These are phyloP conservation scores for Neopipo cinnamomea DNA, from an alignment of 2,113 vertebrate genomes.

Conservation along the genomic window DNA sequence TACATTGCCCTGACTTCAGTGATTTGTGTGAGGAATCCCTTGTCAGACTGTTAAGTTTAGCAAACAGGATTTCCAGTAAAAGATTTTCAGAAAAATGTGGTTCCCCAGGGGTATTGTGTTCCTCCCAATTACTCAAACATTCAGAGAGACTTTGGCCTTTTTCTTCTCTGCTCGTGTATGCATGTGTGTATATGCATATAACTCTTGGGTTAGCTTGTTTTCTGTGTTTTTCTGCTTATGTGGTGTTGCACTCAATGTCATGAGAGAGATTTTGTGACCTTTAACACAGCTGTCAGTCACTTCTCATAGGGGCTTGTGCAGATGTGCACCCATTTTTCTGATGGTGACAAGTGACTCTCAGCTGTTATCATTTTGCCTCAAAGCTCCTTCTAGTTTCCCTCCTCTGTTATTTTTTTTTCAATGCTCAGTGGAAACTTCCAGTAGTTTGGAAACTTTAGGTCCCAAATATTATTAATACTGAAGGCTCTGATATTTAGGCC, in stretches of 20 bases:
- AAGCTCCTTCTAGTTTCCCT: not conserved
- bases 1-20: not conserved
- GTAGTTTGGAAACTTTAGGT: not conserved
- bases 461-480: not conserved
- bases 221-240: not conserved
- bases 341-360: not conserved
- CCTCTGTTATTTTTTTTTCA: not conserved
- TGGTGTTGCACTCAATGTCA: rapidly evolving
- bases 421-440: not conserved
- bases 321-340: not conserved
- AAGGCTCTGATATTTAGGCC: not conserved
- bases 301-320: not conserved
- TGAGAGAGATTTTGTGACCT: not conserved
- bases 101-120: not conserved
- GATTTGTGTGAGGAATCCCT: slow-evolving; percentile 24
- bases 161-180: not conserved
- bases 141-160: not conserved
- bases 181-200: not conserved
- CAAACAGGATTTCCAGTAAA: slow-evolving; percentile 34
- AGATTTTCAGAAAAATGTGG: slow-evolving; percentile 3
- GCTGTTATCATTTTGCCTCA: rapidly evolving
- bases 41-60: slow-evolving; percentile 43
- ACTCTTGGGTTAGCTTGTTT: not conserved
- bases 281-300: not conserved
- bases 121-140: not conserved